Base-by-base conservation (phyloP, 2,797 vertebrate genomes). In the Cygnus olor region DNA sequence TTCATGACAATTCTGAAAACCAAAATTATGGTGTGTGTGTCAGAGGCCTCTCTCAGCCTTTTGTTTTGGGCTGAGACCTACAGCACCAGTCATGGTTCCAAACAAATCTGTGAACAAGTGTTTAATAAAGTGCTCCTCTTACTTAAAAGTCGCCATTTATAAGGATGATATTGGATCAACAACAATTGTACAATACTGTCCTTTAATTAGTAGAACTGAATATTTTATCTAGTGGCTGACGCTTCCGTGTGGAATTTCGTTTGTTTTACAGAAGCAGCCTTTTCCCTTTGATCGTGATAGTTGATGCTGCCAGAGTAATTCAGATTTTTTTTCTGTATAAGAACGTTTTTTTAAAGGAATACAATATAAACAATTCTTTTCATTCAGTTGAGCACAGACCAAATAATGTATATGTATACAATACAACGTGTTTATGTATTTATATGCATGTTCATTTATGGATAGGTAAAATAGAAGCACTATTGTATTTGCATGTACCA, bases 31-130 rank as follows among this genome's bases (percentile, higher is more conserved):
- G 25, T 69, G 8, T 2, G 1, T 64, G 20, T 66, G 8, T 70
- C n/a, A n/a, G 57, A 53, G 13, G 8, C 10, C 10, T 8, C 9
- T 9, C 32, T 47, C 42, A 47, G 7, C 1, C 3, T 4, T 6
- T 28, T 28, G 5, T 28, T 53, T 53, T 53, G 15, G 27, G 51
- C 51, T 53, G 27, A 42, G 18, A 54, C 30, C 22, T 1, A 0
- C 17, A 11, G 20, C 42, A 32, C 21, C 5, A 3, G 25, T 27
- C 36, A 0, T 0, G 0, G 25, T 44, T 82, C 68, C 47, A 30
- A 16, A 85, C 13, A 70, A 68, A 28, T 21, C 16, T 1, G 1
- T 42, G 30, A 61, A 24, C 21, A 6, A 6, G 5, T 63, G 6
- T 27, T 70, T 78, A 51, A 4, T 79, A 2, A 58, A 85, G 36